Evolutionary conservation across 2,113 vertebrate genomes (phyloP).

Genomic region (Gracilinanus agilis): DNA sequence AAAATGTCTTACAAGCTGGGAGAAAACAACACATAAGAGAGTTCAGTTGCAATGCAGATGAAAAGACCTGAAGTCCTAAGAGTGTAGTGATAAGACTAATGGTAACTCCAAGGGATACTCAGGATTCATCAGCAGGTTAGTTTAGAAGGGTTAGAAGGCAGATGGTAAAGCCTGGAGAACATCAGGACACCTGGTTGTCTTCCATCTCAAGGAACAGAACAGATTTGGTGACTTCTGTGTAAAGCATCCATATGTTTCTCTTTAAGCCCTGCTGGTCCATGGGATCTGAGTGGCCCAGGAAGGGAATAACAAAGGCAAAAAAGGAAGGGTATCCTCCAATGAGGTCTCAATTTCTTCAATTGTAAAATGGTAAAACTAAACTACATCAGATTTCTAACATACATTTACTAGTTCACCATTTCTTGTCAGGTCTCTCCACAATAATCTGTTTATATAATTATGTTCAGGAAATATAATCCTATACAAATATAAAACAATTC

Average conservation of each 20-base stretch:
- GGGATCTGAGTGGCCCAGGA: background rate
- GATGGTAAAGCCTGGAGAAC: background rate
- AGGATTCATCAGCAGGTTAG: background rate
- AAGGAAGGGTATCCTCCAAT: background rate
- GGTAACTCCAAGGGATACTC: background rate
- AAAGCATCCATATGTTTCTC: background rate
- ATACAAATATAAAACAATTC: background rate
- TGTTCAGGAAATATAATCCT: background rate
- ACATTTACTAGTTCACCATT: background rate
- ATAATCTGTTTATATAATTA: background rate
- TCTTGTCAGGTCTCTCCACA: background rate
- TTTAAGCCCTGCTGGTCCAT: background rate
- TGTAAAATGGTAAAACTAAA: background rate
- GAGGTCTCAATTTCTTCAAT: background rate
- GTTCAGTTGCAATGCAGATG: background rate
- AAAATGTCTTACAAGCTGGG: background rate
- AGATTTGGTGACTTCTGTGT: background rate
- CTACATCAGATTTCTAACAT: background rate
- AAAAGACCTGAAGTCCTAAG: background rate
- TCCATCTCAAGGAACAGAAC: background rate
- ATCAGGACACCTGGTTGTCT: background rate
- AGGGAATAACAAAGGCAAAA: background rate
- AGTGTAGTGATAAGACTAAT: background rate
- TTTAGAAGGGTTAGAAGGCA: background rate
- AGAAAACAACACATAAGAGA: background rate